These are phyloP conservation scores for Hyles vespertilio DNA, from an alignment of 1,140 invertebrate species.

Conservation along the genomic window DNA sequence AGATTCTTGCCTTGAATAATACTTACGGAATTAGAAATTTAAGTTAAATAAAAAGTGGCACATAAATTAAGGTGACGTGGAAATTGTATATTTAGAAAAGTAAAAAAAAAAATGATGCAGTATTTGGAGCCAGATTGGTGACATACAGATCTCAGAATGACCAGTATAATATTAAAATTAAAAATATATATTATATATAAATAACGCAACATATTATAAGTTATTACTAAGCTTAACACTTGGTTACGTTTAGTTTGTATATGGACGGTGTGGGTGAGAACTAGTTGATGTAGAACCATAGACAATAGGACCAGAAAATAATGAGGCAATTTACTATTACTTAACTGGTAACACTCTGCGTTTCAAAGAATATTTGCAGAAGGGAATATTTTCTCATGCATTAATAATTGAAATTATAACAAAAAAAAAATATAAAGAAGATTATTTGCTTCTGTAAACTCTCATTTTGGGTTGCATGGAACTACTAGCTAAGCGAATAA, in stretches of 20 bases:
- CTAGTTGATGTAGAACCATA: neutral
- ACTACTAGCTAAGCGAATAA: no score
- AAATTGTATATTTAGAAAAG: slow-evolving; percentile 3
- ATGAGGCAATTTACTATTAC: no score
- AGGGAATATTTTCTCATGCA: no score
- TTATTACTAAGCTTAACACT: slow-evolving; percentile 27
- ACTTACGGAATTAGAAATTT: no score
- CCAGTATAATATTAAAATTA: slow-evolving; percentile 56
- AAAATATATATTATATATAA: slow-evolving; percentile 23
- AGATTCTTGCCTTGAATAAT: neutral
- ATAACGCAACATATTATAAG: slow-evolving; percentile 22
- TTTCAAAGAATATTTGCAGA: no score
- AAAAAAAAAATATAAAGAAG: no score
- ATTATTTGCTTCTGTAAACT: no score
- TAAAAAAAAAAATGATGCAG: slow-evolving; percentile 24
- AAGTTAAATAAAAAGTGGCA: slow-evolving; percentile 13
- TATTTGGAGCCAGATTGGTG: slow-evolving; percentile 47
- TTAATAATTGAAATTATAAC: no score
- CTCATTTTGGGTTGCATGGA: no score
- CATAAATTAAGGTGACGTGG: slow-evolving; percentile 8
- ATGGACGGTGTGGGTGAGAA: neutral
- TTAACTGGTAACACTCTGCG: no score
- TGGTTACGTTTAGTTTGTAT: slow-evolving; percentile 32
- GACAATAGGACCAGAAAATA: no score
- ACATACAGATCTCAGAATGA: slow-evolving; percentile 65